Base-by-base conservation (phyloP, 2,797 vertebrate species). In the Rachycentron canadum region DNA sequence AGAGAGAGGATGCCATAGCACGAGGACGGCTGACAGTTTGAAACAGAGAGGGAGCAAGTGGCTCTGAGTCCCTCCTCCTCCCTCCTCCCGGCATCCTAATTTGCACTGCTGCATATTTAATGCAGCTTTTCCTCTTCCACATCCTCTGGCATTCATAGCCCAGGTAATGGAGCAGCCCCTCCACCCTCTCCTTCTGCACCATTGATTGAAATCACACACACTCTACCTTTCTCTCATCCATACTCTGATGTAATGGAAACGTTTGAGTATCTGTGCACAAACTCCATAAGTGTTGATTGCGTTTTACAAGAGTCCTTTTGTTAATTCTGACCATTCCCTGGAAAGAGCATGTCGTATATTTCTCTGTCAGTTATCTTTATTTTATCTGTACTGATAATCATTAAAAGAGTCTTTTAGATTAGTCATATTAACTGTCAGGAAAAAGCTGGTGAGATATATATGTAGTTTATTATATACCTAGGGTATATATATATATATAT, bases 21-120 rank as follows among this genome's bases (percentile, higher is more conserved):
- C 14, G n/a, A 52, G 71, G 71, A 74, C 36, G 50, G 61, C 58
- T 84, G 85, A 82, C 83, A 61, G 86, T 81, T 77, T 77, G 82
- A 80, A 83, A 73, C 65, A 41, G 58, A 84, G 73, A 62, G 23
- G 61, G 72, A 82, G 79, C 55, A 55, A 82, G 76, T 56, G 78
- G 23, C 70, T 71, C 60, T 1, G n/a, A 64, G 25, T 21, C 32
- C 26, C 63, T 52, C 47, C 43, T 25, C 26, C 58, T 47, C 45
- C 60, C 53, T 23, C 47, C 73, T 82, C 64, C 41, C 55, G 58
- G 81, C 70, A 76, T 78, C 85, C 79, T 90, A 60, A 90, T 91
- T 92, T 89, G 53, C 79, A 52, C 82, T 84, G 68, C 76, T 91
- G 74, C 88, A 92, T 93, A 87, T 92, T 94, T 92, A 86, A 92